Evolutionary conservation across 2,888 invertebrate species (phyloP), one percentile per base, ranked within the genome.

Genomic region (Dascillus cervinus): DNA sequence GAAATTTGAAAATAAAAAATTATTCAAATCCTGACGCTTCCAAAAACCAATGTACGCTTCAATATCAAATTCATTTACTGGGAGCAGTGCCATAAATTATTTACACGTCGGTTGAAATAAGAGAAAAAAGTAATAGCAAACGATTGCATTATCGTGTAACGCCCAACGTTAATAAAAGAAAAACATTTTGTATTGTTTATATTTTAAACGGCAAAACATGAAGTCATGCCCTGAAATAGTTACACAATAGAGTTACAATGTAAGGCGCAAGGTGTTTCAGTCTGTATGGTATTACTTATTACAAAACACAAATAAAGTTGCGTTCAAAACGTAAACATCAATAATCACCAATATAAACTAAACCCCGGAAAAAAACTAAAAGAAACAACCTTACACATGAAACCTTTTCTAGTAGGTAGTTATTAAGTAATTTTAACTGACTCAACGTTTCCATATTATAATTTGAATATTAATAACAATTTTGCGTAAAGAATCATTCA

Each of bases 131-230:
- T n/a, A 26, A 28, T 28, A 28, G 21, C 21, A 4, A 34, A 4
- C 11, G 21, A 29, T 29, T 34, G 24, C 17, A 17, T 32, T 24
- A 33, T 28, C 33, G 33, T 19, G 27, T 27, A 23, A 27, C 14
- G n/a, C 10, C 29, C 12, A 29, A 27, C n/a, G 4, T 6, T 17
- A 26, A 26, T 22, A 25, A 33, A 34, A 42, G 32, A 40, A 34
- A 41, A 44, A 40, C 42, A 42, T 37, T 29, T 32, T 20, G 34
- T 29, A 41, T 39, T 42, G 42, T 41, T 43, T 36, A 42, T 41
- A 39, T 43, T 48, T 42, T 46, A 39, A 37, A 39, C 34, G 23
- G 32, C 32, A 37, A 46, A 44, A 45, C 43, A 43, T 47, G 50
- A 47, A 47, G 50, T 49, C 49, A 50, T 47, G 35, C 34, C 34